Evolutionary conservation across 2,888 invertebrate genomes (phyloP), one percentile per base, ranked within the genome.

Genomic region (Rhabditoides inermis): DNA sequence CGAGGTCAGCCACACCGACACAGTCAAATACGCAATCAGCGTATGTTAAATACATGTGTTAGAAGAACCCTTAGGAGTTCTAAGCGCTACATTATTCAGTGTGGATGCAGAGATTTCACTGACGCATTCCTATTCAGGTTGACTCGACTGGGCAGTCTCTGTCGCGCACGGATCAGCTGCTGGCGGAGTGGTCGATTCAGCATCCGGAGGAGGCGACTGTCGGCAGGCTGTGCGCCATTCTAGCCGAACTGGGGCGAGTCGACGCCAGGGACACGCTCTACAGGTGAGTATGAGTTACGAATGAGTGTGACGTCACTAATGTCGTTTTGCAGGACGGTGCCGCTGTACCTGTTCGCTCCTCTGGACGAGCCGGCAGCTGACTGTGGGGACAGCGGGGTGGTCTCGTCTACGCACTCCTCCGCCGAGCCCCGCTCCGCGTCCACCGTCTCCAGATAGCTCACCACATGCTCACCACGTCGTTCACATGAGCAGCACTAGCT

Each of bases 241-340:
- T 85, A 65, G 77, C 79, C 58, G 83, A 83, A 61, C 78, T 85
- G 65, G 83, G 83, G 47, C 79, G 85, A 37, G 77, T 78, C 45
- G 84, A 85, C 76, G 84, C 81, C 1, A 81, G 82, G 3, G 82
- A 83, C 55, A 78, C 82, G 20, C 77, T 84, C 10, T 77, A 83
- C 53, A 78, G 81, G 53, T 47, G 3, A 25, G 45, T 25, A 12
- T 32, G 32, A 10, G 32, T 1, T 15, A 10, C 15, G 10, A 15
- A 7, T 32, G 15, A 32, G 15, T 12, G 32, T 32, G 10, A 32
- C 10, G 15, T 32, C 10, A 15, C 10, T n/a, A 39, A n/a, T 39
- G 10, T 18, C 40, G 32, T 32, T 84, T 18, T 78, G 83, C 57
- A 79, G 82, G 39, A 81, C 82, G 18, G 80, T 82, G 30, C 82